Evolutionary conservation across 2,888 invertebrate species (phyloP), one percentile per base, ranked within the genome.

Genomic region (Phoenoteleia sp.): DNA sequence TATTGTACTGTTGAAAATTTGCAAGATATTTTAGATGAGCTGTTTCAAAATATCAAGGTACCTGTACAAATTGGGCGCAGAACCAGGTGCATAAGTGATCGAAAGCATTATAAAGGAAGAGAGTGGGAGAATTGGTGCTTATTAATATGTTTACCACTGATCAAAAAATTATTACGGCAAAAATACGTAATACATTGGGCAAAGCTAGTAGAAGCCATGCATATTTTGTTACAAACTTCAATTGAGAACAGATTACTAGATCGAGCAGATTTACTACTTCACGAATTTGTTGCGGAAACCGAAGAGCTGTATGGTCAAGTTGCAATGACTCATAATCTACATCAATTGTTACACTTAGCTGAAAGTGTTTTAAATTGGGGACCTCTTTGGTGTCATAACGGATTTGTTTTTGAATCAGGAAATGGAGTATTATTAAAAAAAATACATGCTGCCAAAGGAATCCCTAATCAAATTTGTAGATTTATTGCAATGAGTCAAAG

Each of bases 111-210:
- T 52, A 80, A 86, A 72, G 62, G 77, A 17, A 49, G 74, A 11
- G 85, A 83, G 58, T 86, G 83, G 81, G 72, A 72, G 36, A 66
- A 62, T 23, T 87, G 81, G 79, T 47, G 86, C 11, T 45, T 85
- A 11, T 83, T 72, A n/a, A 86, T 85, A 23, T 85, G 87, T 47
- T n/a, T 85, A 13, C 83, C 81, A 0, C 36, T 76, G 5, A 3
- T 85, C 0, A 33, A 23, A 49, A 25, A 25, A 13, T 17, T 81
- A 36, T 39, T 84, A 9, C 75, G 67, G 2, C 67, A 11, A 36
- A 58, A 74, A 74, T 83, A 52, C 19, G 67, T 77, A 1, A 15
- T 45, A 9, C 87, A 87, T 42, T 87, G 87, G 87, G 60, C 47
- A 19, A 39, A 67, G 13, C 45, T 86, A 3, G 87, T 85, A 0